Percentiles rank a stretch among this genome's conserved stretches.
Conservation (phyloP, 2,888 invertebrate species). For the Apamea anceps region DNA sequence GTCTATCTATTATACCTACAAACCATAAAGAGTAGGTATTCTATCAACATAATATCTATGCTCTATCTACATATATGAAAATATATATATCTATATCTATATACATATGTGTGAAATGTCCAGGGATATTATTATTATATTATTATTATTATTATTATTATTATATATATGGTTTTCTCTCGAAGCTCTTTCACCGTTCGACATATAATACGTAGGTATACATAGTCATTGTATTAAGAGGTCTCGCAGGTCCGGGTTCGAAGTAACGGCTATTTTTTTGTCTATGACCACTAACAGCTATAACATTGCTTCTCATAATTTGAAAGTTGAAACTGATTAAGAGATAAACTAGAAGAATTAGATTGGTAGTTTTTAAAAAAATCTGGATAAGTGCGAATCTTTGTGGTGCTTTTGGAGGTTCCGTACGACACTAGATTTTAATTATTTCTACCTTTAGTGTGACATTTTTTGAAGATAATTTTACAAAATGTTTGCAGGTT, state of each 20-base stretch:
- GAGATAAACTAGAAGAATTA: constrained; percentile 62
- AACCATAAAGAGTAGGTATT: not conserved
- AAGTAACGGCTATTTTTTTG: constrained; percentile 58
- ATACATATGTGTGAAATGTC: too few relatives aligned
- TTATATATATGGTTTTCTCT: not conserved
- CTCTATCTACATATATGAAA: not conserved
- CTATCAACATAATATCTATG: not conserved
- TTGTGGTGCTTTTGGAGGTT: not conserved
- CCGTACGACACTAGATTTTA: not conserved
- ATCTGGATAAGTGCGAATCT: not conserved
- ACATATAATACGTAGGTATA: constrained; percentile 14
- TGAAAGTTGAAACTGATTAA: constrained; percentile 65
- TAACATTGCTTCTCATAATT: constrained; percentile 54
- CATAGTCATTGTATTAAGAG: constrained; percentile 32
- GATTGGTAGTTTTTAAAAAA: constrained; percentile 53
- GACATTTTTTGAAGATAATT: not conserved
- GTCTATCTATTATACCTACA: not conserved
- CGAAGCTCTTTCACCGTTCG: constrained; percentile 24
- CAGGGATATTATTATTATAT: too few relatives aligned
- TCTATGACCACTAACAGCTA: constrained; percentile 57
- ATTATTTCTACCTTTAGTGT: not conserved
- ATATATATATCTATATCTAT: too few relatives aligned
- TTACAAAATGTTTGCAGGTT: not conserved
- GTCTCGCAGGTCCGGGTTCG: constrained; percentile 59
- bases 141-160: too few relatives aligned